Conservation (phyloP, 2,113 vertebrate species). For the Hystrix cristata region DNA sequence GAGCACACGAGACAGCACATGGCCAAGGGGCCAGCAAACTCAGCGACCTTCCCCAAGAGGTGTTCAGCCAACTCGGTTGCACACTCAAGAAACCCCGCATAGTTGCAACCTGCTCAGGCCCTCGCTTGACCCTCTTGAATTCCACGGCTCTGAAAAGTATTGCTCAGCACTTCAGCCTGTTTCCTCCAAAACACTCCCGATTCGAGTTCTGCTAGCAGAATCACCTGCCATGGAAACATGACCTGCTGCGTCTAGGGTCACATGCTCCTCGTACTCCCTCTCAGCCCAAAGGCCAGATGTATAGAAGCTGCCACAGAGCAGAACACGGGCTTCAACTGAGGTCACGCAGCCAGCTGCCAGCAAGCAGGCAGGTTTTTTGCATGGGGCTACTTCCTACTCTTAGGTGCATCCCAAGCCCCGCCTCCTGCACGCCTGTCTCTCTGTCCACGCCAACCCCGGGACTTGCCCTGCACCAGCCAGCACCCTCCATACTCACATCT, state of each 20-base stretch:
- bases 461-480: neutral
- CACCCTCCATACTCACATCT: constrained; percentile 92
- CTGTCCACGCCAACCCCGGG: neutral
- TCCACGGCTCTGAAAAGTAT: neutral
- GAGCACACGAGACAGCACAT: rapidly evolving
- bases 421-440: neutral
- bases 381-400: neutral
- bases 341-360: neutral
- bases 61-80: neutral
- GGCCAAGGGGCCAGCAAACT: neutral
- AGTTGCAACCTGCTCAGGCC: neutral
- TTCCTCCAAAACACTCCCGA: neutral
- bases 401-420: neutral
- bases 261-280: neutral
- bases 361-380: neutral
- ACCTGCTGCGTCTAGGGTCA: neutral
- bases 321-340: too few species aligned
- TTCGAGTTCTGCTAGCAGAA: neutral
- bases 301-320: neutral
- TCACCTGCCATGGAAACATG: neutral
- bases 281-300: neutral
- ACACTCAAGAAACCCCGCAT: neutral
- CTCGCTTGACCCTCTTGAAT: neutral
- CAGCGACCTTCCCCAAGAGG: too few species aligned
- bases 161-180: neutral